Evolutionary conservation across 2,113 vertebrate genomes (phyloP), one percentile per base, ranked within the genome.

Genomic region (Mormoops blainvillei): DNA sequence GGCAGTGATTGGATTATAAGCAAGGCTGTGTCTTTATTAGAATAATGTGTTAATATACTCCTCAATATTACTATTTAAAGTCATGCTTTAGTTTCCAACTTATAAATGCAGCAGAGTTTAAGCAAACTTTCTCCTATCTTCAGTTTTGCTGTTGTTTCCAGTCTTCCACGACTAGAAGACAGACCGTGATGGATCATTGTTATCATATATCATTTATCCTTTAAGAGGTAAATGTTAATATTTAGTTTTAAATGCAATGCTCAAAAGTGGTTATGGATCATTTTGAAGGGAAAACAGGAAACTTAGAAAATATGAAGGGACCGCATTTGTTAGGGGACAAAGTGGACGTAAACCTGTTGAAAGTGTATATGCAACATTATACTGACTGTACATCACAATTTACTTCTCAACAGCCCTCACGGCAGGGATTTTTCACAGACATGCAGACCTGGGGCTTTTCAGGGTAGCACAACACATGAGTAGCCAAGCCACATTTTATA

Each of bases 281-380:
- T 77, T 87, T 50, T 77, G 12, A 70, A 28, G 16, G 13, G 36
- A 63, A 70, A 94, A 61, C 9, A 48, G 20, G 26, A 82, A 88
- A 33, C 12, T 50, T 26, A 38, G 14, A 15, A 73, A 28, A 54
- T 48, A 52, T 20, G 26, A 4, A 63, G 22, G 10, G 3, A 10
- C 3, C 22, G 14, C 8, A 4, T 7, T 73, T 20, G 28, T 45
- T 12, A 22, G 83, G 22, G 13, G 19, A 16, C 13, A 68, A 15
- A 38, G 8, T 61, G 31, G 56, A 24, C 20, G 65, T 2, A 7
- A 20, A 70, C 12, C 36, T 26, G 0, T 24, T 67, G 22, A 52
- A 36, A 1, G 56, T 2, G 0, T 10, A 2, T 19, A 81, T 5
- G 8, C 15, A n/a, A 9, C 0, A 24, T 26, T 4, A 28, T 7